Evolutionary conservation across 2,797 vertebrate species (phyloP).

Genomic region (Pempheris klunzingeri): DNA sequence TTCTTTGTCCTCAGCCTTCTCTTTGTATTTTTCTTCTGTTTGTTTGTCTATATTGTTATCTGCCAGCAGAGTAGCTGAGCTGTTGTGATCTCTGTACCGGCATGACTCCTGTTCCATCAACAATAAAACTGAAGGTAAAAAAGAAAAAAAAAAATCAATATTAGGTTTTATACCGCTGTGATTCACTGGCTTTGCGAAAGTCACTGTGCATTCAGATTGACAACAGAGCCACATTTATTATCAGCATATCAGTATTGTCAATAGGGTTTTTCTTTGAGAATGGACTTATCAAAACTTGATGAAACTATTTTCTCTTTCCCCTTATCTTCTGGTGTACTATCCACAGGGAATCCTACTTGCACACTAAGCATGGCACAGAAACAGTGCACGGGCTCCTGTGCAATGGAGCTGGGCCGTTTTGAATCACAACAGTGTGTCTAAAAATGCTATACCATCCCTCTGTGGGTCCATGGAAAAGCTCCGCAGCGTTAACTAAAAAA

Average conservation of each 20-base stretch:
- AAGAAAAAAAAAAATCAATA: conserved; percentile 74
- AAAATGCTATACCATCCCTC: conserved; percentile 14
- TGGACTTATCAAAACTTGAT: conserved; percentile 68
- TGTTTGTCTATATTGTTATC: conserved; percentile 66
- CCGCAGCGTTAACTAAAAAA: not conserved
- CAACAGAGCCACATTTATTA: conserved; percentile 66
- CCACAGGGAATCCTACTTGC: conserved; percentile 35
- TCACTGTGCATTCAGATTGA: conserved; percentile 53
- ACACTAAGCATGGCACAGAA: conserved; percentile 33
- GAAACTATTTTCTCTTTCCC: conserved; percentile 56
- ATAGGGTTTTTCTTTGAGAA: conserved; percentile 57
- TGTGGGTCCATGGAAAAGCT: conserved; percentile 5
- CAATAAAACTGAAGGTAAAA: conserved; percentile 68
- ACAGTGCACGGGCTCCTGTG: conserved; percentile 21
- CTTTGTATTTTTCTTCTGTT: conserved; percentile 44
- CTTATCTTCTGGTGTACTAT: conserved; percentile 36
- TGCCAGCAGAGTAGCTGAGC: conserved; percentile 43
- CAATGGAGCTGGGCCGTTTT: conserved; percentile 6
- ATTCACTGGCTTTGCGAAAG: conserved; percentile 62
- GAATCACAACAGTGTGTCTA: conserved; percentile 23
- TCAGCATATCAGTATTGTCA: conserved; percentile 60
- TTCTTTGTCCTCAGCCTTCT: conserved; percentile 33
- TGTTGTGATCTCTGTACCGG: conserved; percentile 60
- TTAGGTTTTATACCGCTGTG: conserved; percentile 59
- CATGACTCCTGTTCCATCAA: conserved; percentile 70